A percentile compares a stretch with the other conserved stretches of the same genome.
These are phyloP conservation scores for Lutjanus campechanus DNA, from an alignment of 2,797 vertebrate genomes.

Conservation along the genomic window DNA sequence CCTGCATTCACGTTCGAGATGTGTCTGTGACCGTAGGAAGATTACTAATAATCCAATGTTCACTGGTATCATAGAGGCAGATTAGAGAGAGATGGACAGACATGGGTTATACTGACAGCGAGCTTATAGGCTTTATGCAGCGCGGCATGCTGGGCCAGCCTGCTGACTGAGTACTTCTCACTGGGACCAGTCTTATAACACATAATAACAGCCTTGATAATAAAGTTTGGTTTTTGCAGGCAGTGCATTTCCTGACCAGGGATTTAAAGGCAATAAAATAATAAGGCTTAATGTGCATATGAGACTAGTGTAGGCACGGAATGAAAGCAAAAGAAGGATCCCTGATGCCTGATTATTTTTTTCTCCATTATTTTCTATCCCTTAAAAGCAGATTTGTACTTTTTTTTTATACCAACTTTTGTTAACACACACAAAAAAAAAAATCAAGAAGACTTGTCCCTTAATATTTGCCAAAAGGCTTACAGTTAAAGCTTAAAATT, in stretches of 20 bases:
- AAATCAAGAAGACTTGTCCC: not conserved
- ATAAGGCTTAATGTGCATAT: not conserved
- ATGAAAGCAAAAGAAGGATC: not conserved
- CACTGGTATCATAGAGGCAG: slow-evolving; percentile 67
- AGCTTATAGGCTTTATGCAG: slow-evolving; percentile 71
- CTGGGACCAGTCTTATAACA: slow-evolving; percentile 21
- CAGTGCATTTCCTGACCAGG: not conserved
- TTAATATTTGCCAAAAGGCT: not conserved
- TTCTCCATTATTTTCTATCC: not conserved
- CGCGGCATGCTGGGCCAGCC: slow-evolving; percentile 50
- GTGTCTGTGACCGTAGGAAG: slow-evolving; percentile 60
- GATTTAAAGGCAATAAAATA: not conserved
- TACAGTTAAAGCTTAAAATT: not conserved
- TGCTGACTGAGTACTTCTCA: slow-evolving; percentile 70
- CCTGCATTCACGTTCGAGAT: slow-evolving; percentile 47
- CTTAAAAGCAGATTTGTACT: not conserved
- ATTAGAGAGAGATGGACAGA: slow-evolving; percentile 69
- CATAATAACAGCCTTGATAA: slow-evolving; percentile 16
- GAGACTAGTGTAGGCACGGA: not conserved
- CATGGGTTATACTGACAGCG: slow-evolving; percentile 60
- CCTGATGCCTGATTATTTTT: not conserved
- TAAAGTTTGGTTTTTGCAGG: slow-evolving; percentile 3
- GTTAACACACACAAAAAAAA: not conserved
- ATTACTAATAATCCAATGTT: slow-evolving; percentile 85
- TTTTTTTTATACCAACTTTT: not conserved